phyloP scores from a whole-genome alignment of 2,797 vertebrate species.

The Cetoscarus ocellatus region DNA sequence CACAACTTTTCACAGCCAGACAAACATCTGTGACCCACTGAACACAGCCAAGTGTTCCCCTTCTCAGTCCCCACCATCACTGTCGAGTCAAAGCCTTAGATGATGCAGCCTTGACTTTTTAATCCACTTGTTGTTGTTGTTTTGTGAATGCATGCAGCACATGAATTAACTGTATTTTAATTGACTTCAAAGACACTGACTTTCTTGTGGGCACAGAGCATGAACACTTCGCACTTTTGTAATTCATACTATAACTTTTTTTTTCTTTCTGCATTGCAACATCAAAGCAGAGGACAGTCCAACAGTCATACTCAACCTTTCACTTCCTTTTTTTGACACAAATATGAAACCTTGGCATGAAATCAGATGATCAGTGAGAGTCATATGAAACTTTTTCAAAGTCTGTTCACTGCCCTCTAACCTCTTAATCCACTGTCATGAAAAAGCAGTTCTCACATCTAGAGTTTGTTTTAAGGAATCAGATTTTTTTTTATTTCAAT shows the following conservation, averaged over 20 bases:
- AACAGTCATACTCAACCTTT: conserved; percentile 13
- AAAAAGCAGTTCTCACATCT: conserved; percentile 13
- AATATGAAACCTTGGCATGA: conserved; percentile 37
- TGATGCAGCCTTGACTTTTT: too few species aligned
- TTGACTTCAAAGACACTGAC: conserved; percentile 1
- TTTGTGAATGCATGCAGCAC: too few species aligned
- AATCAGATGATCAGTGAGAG: conserved; percentile 26
- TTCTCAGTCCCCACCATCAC: too few species aligned
- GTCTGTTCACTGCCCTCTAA: conserved; percentile 36
- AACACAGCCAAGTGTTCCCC: too few species aligned
- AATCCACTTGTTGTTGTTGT: too few species aligned
- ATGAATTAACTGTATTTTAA: too few species aligned
- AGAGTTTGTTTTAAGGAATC: too few species aligned
- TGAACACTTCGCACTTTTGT: conserved; percentile 1
- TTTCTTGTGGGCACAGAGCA: background rate
- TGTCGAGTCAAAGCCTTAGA: too few species aligned
- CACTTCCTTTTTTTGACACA: conserved; percentile 48
- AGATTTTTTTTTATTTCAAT: too few species aligned
- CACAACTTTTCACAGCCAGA: too few species aligned
- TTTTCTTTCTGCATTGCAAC: conserved; percentile 36
- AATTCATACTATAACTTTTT: conserved; percentile 19
- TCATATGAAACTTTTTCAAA: conserved; percentile 9
- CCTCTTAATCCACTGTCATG: conserved; percentile 11
- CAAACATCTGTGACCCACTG: too few species aligned
- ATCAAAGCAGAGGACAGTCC: conserved; percentile 43